Conservation (phyloP, 30 jellyfish, hydroid and myxozoan genomes). For the Sanderia malayensis region DNA sequence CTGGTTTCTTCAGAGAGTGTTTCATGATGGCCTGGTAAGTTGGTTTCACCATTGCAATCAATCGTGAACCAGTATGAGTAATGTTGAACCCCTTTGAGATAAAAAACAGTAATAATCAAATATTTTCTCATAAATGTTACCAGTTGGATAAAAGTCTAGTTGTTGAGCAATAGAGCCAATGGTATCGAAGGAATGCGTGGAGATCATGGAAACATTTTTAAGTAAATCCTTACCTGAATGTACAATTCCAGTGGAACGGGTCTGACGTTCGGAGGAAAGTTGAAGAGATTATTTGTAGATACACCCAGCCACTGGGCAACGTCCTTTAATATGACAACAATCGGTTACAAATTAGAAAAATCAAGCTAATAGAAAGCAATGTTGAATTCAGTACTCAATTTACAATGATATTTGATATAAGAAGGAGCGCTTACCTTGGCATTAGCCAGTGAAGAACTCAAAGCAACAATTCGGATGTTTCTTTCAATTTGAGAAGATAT, state of each 20-base stretch:
- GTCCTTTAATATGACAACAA: too few species aligned
- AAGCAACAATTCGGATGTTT: conserved; percentile 84
- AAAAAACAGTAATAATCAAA: too few species aligned
- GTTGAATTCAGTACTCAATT: too few species aligned
- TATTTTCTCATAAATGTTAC: too few species aligned
- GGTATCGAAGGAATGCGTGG: too few species aligned
- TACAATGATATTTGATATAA: neutral
- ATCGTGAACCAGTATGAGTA: conserved; percentile 95
- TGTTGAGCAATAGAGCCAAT: too few species aligned
- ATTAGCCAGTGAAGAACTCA: conserved; percentile 93
- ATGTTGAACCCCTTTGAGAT: conserved; percentile 81
- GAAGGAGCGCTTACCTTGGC: conserved; percentile 53
- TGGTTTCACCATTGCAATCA: conserved; percentile 94
- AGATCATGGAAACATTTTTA: too few species aligned
- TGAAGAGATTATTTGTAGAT: conserved; percentile 81
- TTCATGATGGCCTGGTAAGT: conserved; percentile 76
- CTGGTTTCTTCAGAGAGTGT: conserved; percentile 86
- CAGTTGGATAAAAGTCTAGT: too few species aligned
- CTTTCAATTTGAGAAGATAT: conserved; percentile 92
- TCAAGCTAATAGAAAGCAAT: too few species aligned
- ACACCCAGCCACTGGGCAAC: conserved; percentile 99
- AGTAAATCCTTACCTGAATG: conserved; percentile 90
- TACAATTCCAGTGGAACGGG: conserved; percentile 94
- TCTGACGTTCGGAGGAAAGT: conserved; percentile 95
- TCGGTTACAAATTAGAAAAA: too few species aligned